phyloP scores from a whole-genome alignment of 2,113 vertebrate genomes.

The Rhegmatorhina hoffmannsi region DNA sequence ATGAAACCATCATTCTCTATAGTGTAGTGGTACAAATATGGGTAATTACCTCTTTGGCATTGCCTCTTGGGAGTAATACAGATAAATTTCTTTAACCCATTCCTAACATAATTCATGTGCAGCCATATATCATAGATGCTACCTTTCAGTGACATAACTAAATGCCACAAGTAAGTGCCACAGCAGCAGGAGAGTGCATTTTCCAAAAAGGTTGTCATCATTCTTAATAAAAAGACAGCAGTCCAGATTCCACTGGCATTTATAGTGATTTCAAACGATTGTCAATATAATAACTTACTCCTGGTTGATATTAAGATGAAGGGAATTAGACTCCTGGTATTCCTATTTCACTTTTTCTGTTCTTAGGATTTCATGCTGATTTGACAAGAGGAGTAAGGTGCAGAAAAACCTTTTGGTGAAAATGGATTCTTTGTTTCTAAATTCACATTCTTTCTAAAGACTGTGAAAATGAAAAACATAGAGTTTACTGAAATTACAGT shows the following conservation, averaged over 20 bases:
- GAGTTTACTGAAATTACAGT: background rate
- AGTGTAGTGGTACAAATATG: conserved; percentile 63
- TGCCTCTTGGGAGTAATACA: conserved; percentile 47
- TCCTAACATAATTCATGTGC: conserved; percentile 48
- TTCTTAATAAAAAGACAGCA: background rate
- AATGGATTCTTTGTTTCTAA: background rate
- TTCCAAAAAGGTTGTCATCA: conserved; percentile 52
- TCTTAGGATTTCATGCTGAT: background rate
- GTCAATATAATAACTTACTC: background rate
- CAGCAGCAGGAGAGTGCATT: conserved; percentile 39
- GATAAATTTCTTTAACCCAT: conserved; percentile 71
- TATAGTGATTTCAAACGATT: background rate
- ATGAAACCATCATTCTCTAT: conserved; percentile 61
- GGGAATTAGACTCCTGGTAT: background rate
- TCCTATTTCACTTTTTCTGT: background rate
- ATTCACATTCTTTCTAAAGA: background rate
- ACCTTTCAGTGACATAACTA: background rate
- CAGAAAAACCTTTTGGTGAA: background rate
- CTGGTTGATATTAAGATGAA: background rate
- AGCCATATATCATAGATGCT: background rate
- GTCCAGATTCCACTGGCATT: background rate
- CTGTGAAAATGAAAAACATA: background rate
- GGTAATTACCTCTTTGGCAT: conserved; percentile 66
- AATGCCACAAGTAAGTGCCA: conserved; percentile 29
- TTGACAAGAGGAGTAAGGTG: background rate